Evolutionary conservation across 2,888 invertebrate species (phyloP).

Genomic region (Lepas anatifera): DNA sequence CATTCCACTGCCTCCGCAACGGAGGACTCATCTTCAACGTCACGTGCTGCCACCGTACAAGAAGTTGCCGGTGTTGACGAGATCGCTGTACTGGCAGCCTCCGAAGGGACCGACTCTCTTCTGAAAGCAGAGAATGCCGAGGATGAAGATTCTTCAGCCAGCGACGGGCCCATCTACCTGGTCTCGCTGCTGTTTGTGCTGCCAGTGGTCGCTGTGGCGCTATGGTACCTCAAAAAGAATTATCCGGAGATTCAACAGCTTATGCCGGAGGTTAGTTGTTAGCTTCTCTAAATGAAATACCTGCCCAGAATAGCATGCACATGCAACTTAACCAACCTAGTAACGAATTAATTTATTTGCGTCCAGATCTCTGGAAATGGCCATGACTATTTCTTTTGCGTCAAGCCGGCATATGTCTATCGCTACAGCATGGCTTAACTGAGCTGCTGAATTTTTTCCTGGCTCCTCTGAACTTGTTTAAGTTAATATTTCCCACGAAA

Average conservation of each 20-base stretch:
- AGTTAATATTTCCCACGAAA: no score
- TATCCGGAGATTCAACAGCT: neutral
- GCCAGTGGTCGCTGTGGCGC: neutral
- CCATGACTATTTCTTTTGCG: no score
- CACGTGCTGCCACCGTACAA: neutral
- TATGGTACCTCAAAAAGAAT: constrained; percentile 9
- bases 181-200: constrained; percentile 3
- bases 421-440: no score
- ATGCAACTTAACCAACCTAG: no score
- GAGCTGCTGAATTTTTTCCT: no score
- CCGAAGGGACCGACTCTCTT: neutral
- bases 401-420: no score
- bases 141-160: neutral
- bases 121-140: neutral
- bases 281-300: no score
- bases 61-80: neutral
- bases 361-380: no score
- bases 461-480: no score
- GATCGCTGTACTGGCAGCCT: no score
- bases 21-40: neutral
- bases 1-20: neutral
- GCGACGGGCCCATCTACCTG: neutral
- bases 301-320: no score
- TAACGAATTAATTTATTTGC: no score
- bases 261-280: constrained; percentile 1